Evolutionary conservation across 2,797 vertebrate genomes (phyloP).

Genomic region (Orientallactaga sibirica): DNA sequence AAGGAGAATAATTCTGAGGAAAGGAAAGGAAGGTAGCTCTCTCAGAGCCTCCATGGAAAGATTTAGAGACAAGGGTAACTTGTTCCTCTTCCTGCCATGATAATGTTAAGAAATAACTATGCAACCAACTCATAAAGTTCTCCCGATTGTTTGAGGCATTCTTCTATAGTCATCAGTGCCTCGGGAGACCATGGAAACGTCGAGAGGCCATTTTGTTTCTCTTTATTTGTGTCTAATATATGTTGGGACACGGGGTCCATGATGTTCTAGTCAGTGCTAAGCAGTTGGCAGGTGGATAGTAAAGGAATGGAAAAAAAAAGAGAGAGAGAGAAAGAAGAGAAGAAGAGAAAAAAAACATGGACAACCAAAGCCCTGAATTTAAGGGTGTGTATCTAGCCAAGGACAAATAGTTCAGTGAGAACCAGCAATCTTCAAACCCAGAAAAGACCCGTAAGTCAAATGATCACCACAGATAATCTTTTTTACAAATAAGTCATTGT

Average conservation of each 20-base stretch:
- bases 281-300: background rate
- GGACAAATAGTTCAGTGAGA: background rate
- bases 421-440: background rate
- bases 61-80: background rate
- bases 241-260: background rate
- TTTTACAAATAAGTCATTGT: background rate
- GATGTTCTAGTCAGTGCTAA: background rate
- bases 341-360: accelerated
- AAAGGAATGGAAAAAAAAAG: background rate
- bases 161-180: background rate
- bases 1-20: too few relatives aligned
- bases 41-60: background rate
- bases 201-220: background rate
- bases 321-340: too few relatives aligned
- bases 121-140: background rate
- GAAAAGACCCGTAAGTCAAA: background rate
- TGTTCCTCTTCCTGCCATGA: background rate
- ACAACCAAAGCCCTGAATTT: background rate
- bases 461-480: background rate
- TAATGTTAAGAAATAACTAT: background rate
- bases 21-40: background rate
- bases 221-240: conserved; percentile 44
- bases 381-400: background rate
- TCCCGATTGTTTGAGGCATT: background rate
- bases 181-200: background rate